Conservation (phyloP, 2,797 vertebrate species). For the Sciurus vulgaris region DNA sequence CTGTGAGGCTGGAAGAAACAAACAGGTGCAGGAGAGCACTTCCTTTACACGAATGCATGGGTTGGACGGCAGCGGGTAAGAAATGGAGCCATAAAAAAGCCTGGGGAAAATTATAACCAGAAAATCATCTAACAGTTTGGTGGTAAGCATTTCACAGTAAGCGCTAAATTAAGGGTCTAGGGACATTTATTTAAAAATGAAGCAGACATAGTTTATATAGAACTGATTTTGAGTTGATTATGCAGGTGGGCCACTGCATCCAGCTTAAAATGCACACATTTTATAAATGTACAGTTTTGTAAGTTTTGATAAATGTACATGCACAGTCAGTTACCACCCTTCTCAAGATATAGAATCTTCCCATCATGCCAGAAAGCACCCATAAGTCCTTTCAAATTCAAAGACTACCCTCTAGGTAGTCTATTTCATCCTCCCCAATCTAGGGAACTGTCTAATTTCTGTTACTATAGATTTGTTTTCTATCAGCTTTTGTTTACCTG, state of each 20-base stretch:
- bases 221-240: background rate
- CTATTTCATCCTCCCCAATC: background rate
- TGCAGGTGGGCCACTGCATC: background rate
- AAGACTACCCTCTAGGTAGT: background rate
- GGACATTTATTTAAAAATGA: slow-evolving; percentile 14
- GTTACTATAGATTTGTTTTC: background rate
- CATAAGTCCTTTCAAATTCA: background rate
- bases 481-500: slow-evolving; percentile 1
- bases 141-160: background rate
- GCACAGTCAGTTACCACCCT: background rate
- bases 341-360: background rate
- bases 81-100: background rate
- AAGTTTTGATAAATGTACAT: background rate
- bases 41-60: background rate
- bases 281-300: background rate
- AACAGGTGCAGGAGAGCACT: background rate
- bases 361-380: background rate
- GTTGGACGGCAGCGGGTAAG: background rate
- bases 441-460: background rate
- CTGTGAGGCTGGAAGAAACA: background rate
- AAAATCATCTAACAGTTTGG: background rate
- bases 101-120: background rate
- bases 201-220: background rate
- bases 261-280: background rate
- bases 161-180: background rate